These are phyloP conservation scores for Lumbricus terrestris DNA, from an alignment of 2,888 invertebrate genomes.

Conservation along the genomic window DNA sequence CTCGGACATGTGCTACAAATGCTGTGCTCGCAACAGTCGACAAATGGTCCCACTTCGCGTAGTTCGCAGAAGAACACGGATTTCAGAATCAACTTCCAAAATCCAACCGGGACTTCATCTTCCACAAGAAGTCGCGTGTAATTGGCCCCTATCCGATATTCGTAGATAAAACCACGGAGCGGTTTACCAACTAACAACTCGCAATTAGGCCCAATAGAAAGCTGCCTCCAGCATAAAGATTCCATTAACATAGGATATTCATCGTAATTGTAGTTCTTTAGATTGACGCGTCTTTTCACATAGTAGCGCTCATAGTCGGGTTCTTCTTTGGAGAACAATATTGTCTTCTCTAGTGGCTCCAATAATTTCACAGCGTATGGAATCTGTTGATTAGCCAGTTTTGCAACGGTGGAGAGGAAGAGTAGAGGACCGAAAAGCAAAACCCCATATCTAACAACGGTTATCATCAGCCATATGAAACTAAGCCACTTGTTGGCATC, in stretches of 20 bases:
- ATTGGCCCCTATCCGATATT: slow-evolving; percentile 36
- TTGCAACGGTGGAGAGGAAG: slow-evolving; percentile 49
- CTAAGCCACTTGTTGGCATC: slow-evolving; percentile 50
- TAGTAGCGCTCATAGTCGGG: too few relatives aligned
- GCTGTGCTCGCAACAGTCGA: slow-evolving; percentile 44
- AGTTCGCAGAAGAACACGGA: slow-evolving; percentile 49
- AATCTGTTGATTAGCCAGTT: slow-evolving; percentile 29
- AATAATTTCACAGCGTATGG: slow-evolving; percentile 46
- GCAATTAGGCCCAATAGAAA: neutral
- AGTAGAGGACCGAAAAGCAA: slow-evolving; percentile 52
- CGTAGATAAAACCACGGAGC: slow-evolving; percentile 14
- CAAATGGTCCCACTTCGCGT: slow-evolving; percentile 49
- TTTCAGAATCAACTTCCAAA: slow-evolving; percentile 26
- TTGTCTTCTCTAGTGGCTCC: neutral
- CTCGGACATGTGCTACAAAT: neutral
- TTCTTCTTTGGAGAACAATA: neutral
- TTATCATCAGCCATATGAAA: slow-evolving; percentile 49
- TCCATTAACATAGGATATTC: neutral
- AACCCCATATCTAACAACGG: slow-evolving; percentile 46
- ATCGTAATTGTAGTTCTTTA: slow-evolving; percentile 25
- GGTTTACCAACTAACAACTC: too few relatives aligned
- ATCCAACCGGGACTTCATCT: slow-evolving; percentile 38
- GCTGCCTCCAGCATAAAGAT: neutral
- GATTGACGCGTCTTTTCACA: slow-evolving; percentile 34
- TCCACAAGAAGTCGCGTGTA: slow-evolving; percentile 38